Conservation (phyloP, 2,888 invertebrate species). For the Horisme vitalbata region DNA sequence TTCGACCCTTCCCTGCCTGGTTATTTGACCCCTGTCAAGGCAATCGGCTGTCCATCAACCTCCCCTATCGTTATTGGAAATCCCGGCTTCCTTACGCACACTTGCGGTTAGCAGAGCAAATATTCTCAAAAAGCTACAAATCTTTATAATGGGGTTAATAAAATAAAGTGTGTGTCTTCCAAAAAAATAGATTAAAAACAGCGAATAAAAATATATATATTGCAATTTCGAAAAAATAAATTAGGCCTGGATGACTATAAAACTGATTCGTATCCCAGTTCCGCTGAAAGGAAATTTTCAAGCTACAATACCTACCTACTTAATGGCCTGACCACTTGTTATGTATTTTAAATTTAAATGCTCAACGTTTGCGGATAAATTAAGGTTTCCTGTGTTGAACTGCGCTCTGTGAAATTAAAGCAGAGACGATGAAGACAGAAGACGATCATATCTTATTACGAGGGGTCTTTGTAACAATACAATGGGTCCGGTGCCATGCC, state of each 20-base stretch:
- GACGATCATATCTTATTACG: conserved; percentile 73
- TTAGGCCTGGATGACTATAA: neutral
- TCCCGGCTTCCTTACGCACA: conserved; percentile 49
- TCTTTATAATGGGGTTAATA: too few species aligned
- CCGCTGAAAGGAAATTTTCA: neutral
- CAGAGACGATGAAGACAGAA: conserved; percentile 58
- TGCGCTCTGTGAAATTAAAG: conserved; percentile 52
- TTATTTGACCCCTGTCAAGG: conserved; percentile 71
- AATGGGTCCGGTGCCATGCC: conserved; percentile 70
- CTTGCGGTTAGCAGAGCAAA: conserved; percentile 56
- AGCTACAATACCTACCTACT: too few species aligned
- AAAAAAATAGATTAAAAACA: too few species aligned
- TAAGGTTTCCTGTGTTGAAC: conserved; percentile 44
- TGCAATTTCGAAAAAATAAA: too few species aligned
- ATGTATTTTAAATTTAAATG: conserved; percentile 1
- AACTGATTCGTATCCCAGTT: neutral
- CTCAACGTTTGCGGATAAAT: conserved; percentile 35
- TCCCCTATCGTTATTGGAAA: conserved; percentile 65
- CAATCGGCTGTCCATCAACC: conserved; percentile 59
- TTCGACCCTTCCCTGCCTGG: conserved; percentile 46
- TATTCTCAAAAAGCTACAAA: too few species aligned
- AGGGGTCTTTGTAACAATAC: conserved; percentile 72
- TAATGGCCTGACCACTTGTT: too few species aligned
- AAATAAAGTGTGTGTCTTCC: too few species aligned
- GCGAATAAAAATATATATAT: too few species aligned